A percentile compares a stretch with the other conserved stretches of the same genome.
These are phyloP conservation scores for Falcaria lacertinaria DNA, from an alignment of 2,888 invertebrate genomes.

Conservation along the genomic window DNA sequence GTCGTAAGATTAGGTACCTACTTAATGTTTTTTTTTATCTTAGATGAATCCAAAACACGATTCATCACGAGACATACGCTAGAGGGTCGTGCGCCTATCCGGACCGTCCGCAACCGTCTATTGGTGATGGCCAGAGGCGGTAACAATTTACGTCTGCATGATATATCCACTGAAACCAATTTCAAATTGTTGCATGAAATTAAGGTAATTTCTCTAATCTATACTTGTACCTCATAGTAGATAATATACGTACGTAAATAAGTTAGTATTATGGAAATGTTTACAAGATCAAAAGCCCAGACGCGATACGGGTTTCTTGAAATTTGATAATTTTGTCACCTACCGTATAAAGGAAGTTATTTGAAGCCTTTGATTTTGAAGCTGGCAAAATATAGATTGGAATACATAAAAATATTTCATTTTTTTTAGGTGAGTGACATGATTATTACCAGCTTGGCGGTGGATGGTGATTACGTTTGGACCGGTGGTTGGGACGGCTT, in stretches of 20 bases:
- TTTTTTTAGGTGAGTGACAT: conserved; percentile 60
- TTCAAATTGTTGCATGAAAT: conserved; percentile 76
- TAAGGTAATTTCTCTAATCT: conserved; percentile 50
- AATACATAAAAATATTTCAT: no score
- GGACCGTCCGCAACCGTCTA: conserved; percentile 63
- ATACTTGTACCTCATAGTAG: no score
- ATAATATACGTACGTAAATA: background rate
- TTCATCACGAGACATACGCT: conserved; percentile 73
- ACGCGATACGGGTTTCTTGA: no score
- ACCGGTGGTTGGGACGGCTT: conserved; percentile 80
- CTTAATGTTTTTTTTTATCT: no score
- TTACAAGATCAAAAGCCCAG: no score
- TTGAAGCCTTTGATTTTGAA: no score
- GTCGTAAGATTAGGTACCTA: background rate
- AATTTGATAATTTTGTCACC: no score
- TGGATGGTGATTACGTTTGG: conserved; percentile 64
- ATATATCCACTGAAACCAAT: conserved; percentile 58
- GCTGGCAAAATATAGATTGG: no score
- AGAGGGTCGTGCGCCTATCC: conserved; percentile 79
- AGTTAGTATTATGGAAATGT: no score
- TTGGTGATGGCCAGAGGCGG: conserved; percentile 74
- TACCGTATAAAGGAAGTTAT: no score
- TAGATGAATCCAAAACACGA: conserved; percentile 61
- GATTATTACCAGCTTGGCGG: conserved; percentile 71
- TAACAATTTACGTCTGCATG: conserved; percentile 75